These are phyloP conservation scores for Oikopleura vanhoeffeni DNA, from an alignment of 23 tunicate species.

Conservation along the genomic window DNA sequence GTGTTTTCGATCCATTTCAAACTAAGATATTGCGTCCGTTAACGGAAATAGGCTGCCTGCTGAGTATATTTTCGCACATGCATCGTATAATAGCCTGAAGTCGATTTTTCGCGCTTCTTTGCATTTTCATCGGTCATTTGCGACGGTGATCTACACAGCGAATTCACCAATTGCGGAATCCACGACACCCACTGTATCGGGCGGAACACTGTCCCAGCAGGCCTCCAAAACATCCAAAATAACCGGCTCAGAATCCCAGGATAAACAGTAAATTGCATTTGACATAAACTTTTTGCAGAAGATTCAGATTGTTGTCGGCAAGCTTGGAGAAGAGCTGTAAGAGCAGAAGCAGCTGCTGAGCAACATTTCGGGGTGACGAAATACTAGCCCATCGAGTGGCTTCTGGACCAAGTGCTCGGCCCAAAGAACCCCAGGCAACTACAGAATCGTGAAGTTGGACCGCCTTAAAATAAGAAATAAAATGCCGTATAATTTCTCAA, in stretches of 20 bases:
- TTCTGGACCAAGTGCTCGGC: constrained; percentile 42
- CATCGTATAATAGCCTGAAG: neutral
- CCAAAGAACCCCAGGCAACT: constrained; percentile 99
- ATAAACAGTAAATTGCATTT: neutral
- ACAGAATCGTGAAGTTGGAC: constrained; percentile 82
- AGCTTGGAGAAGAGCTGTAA: neutral
- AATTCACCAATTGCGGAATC: constrained; percentile 75
- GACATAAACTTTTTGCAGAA: neutral
- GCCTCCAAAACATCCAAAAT: neutral
- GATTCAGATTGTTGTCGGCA: neutral
- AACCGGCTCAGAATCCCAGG: neutral
- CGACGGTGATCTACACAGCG: neutral
- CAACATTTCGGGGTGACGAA: neutral
- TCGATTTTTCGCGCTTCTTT: neutral
- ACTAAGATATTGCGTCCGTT: constrained; percentile 60
- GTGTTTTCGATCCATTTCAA: too few species aligned
- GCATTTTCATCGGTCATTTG: neutral
- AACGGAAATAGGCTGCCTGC: constrained; percentile 87
- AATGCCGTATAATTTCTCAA: too few species aligned
- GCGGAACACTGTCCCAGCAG: constrained; percentile 51
- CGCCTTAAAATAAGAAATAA: too few species aligned
- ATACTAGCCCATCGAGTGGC: neutral
- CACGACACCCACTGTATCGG: constrained; percentile 92
- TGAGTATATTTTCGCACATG: constrained; percentile 69
- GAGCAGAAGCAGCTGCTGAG: neutral